A percentile compares a stretch with the other conserved stretches of the same genome.
Evolutionary conservation across 2,113 vertebrate genomes (phyloP).

Genomic region (Scophthalmus maximus): DNA sequence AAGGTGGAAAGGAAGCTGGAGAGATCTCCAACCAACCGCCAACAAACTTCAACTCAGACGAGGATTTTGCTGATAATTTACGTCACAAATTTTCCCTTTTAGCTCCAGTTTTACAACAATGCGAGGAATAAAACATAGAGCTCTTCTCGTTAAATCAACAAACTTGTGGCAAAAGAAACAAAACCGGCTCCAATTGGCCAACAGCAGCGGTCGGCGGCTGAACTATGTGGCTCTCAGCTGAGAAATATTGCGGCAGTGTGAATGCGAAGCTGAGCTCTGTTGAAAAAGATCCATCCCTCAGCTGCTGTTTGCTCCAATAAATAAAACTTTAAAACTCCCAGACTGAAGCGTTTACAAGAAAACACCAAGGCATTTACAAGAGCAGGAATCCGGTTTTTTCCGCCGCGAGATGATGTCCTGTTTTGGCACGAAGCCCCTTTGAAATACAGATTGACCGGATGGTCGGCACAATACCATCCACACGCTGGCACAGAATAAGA

Average conservation of each 20-base stretch:
- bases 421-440: constrained; percentile 29
- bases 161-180: background rate
- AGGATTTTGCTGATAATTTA: too few species aligned
- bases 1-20: too few species aligned
- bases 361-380: constrained; percentile 36
- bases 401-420: constrained; percentile 5
- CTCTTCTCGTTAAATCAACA: background rate
- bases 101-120: too few species aligned
- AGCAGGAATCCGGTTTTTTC: constrained; percentile 29
- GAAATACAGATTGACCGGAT: constrained; percentile 15
- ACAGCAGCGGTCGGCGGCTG: background rate
- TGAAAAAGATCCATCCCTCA: too few species aligned
- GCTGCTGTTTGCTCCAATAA: constrained; percentile 2
- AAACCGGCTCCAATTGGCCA: background rate
- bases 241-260: constrained; percentile 3
- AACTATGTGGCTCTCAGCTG: background rate
- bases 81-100: too few species aligned
- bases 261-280: background rate
- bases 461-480: constrained; percentile 34
- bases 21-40: too few species aligned
- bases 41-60: too few species aligned
- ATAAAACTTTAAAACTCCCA: constrained; percentile 4
- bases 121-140: too few species aligned
- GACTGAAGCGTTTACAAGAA: constrained; percentile 29
- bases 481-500: constrained; percentile 37